Evolutionary conservation across 2,113 vertebrate species (phyloP).

Genomic region (Tachysurus fulvidraco): DNA sequence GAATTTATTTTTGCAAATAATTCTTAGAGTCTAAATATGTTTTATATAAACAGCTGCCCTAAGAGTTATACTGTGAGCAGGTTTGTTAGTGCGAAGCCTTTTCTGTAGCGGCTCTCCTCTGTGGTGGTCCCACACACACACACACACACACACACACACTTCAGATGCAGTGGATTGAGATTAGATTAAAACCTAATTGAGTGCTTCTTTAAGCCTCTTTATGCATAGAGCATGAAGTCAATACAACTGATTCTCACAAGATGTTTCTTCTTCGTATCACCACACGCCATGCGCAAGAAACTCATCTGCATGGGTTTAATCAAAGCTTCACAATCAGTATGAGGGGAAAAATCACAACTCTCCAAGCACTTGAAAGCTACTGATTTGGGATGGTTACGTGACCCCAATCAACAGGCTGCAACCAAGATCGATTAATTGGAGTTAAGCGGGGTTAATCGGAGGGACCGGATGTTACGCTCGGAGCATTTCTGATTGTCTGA

Average conservation of each 20-base stretch:
- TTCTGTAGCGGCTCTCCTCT: neutral
- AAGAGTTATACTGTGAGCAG: neutral
- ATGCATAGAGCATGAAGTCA: neutral
- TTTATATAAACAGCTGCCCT: neutral
- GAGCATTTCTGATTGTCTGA: constrained; percentile 66
- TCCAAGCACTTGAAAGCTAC: constrained; percentile 53
- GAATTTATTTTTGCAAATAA: neutral
- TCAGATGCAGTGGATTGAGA: neutral
- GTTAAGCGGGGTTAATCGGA: too few relatives aligned
- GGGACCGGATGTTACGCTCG: neutral
- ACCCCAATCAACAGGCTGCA: constrained; percentile 68
- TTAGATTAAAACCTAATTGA: neutral
- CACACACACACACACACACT: neutral
- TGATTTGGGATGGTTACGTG: constrained; percentile 59
- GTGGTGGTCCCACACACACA: neutral
- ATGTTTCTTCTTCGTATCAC: neutral
- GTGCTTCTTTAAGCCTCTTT: neutral
- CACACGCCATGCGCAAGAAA: constrained; percentile 21
- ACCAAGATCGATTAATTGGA: constrained; percentile 54
- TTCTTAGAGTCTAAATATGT: neutral
- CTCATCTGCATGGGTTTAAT: constrained; percentile 6
- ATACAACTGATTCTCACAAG: neutral
- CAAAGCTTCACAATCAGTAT: constrained; percentile 15
- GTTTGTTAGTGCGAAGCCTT: neutral
- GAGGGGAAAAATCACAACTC: constrained; percentile 24